A percentile compares a stretch with the other conserved stretches of the same genome.
These are phyloP conservation scores for Poecilus cupreus DNA, from an alignment of 2,888 invertebrate genomes.

Conservation along the genomic window DNA sequence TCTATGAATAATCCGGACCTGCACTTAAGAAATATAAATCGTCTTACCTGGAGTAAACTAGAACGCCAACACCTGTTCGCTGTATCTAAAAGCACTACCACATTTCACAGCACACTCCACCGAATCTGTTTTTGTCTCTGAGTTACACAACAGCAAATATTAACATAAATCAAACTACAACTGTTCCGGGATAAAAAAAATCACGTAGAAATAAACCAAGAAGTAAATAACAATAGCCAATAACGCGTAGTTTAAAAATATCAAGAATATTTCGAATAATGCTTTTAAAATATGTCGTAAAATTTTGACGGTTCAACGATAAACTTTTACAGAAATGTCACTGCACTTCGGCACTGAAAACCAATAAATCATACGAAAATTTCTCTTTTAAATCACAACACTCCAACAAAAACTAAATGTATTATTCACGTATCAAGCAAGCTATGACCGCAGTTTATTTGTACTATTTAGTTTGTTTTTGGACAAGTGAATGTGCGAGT, in stretches of 20 bases:
- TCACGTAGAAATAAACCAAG: constrained; percentile 60
- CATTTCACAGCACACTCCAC: constrained; percentile 21
- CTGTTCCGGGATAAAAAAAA: constrained; percentile 38
- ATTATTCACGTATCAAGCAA: not conserved
- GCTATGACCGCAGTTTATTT: not conserved
- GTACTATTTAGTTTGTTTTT: too few species aligned
- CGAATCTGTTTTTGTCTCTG: not conserved
- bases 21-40: not conserved
- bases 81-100: constrained; percentile 16
- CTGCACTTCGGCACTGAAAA: constrained; percentile 2
- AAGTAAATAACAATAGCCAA: constrained; percentile 59
- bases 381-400: constrained; percentile 13
- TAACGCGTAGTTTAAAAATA: constrained; percentile 60
- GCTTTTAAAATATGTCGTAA: constrained; percentile 58
- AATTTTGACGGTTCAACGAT: constrained; percentile 47
- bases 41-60: not conserved
- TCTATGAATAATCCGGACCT: too few species aligned
- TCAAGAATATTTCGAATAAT: constrained; percentile 60
- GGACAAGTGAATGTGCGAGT: not conserved
- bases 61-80: constrained; percentile 21
- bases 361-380: constrained; percentile 23
- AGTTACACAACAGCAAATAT: not conserved
- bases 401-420: not conserved
- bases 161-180: not conserved
- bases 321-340: constrained; percentile 24